Conservation (phyloP, 2,113 vertebrate species). For the Mionectes macconnelli region DNA sequence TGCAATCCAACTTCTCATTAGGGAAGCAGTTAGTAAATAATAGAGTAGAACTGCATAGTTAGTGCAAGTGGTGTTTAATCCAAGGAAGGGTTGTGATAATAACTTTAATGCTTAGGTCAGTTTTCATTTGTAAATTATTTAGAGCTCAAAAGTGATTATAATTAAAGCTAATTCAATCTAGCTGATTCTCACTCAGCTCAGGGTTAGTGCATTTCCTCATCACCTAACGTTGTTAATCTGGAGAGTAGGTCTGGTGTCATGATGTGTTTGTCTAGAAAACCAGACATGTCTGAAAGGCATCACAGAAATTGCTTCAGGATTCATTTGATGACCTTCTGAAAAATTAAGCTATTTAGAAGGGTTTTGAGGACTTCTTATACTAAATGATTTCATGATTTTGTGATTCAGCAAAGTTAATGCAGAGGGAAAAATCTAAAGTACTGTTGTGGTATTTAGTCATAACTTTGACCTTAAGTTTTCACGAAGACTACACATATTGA, state of each 20-base stretch:
- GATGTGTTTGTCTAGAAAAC: neutral
- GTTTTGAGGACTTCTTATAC: neutral
- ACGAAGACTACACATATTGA: neutral
- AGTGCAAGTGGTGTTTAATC: neutral
- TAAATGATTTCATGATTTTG: neutral
- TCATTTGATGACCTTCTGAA: neutral
- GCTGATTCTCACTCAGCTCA: neutral
- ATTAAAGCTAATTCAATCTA: conserved; percentile 10
- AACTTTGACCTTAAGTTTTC: neutral
- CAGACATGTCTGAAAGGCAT: neutral
- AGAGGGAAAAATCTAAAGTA: neutral
- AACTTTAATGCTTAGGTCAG: neutral
- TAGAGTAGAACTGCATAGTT: neutral
- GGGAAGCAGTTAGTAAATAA: neutral
- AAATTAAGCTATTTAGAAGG: neutral
- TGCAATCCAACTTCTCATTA: neutral
- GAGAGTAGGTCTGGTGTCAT: neutral
- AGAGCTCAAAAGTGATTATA: neutral
- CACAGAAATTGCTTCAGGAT: neutral
- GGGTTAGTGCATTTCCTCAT: neutral
- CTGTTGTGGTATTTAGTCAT: neutral
- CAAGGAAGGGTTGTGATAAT: rapidly evolving
- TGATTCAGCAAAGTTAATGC: neutral
- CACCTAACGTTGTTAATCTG: neutral
- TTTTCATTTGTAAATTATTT: conserved; percentile 9